Base-by-base conservation (phyloP, 1,140 invertebrate genomes). In the Leptopilina boulardi region DNA sequence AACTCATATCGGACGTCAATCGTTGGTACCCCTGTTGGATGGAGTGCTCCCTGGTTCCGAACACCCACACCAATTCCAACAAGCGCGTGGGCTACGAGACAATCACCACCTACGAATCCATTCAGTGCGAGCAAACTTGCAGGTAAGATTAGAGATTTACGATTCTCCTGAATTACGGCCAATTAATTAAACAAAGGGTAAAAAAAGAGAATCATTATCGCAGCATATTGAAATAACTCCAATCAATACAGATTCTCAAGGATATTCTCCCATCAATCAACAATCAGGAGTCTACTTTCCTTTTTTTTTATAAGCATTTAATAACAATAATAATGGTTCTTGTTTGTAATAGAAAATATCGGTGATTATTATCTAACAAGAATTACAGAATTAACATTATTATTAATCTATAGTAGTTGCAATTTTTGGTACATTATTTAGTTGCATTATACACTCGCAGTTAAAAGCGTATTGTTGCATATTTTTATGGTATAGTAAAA, bases 151-250 rank as follows among this genome's bases (percentile, higher is more conserved):
- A 77, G 78, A 87, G 87, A 91, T 91, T 90, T 89, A 90, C 86
- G 85, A 77, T 87, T 88, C 84, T 85, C 81, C 80, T 85, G 88
- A 88, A 86, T 89, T 89, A 89, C 87, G 84, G 85, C 87, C 88
- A 87, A 88, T 89, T 89, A 89, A 89, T 89, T 88, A 85, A 87
- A 83, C 77, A 79, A 74, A 59, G 59, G 26, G 59, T n/a, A 66
- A 30, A 66, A n/a, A n/a, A n/a, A n/a, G n/a, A n/a, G 59, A n/a
- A 66, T 13, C 59, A 66, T 66, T 30, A 66, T 66, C n/a, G n/a
- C 59, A 15, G 26, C 21, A 66, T 38, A 9, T 23, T 15, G 59
- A 34, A 66, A 66, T 30, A 23, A 15, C 15, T 30, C 23, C 26
- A 66, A 66, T 66, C 23, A 66, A 66, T n/a, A 66, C 26, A 66